Base-by-base conservation (phyloP, 1,140 invertebrate genomes). In the Macrobrachium rosenbergii region DNA sequence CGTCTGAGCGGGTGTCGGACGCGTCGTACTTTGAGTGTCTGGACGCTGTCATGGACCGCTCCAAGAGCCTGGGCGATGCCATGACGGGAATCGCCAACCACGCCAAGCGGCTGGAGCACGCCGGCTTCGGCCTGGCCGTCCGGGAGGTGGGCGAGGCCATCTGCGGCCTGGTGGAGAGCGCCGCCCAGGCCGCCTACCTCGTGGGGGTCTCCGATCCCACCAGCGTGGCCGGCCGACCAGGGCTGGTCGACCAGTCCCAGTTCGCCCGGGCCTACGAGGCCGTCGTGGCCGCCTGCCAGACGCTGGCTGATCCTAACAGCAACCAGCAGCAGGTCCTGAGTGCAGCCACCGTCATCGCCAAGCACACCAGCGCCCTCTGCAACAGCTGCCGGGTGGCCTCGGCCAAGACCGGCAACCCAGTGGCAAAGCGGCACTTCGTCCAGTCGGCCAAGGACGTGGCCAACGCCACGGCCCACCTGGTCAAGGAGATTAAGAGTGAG, bases 371-470 rank as follows among this genome's bases (percentile, higher is more conserved):
- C 88, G 95, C 97, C 17, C 93, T 99, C 17, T 99, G 98, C 92
- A 99, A 98, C 91, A 96, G 98, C 52, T 99, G 98, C 91, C 94
- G 98, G 21, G 93, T 96, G 3, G 98, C 98, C 0, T 99, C 98
- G 16, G 96, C 96, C 77, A 97, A 96, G 92, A 99, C 97, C 5
- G 95, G 94, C 79, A 98, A 99, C 92, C 96, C 98, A 0, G 96
- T 97, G 28, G 97, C 97, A 62, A 99, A 99, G 92, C 93, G 98
- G 87, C 98, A 99, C 91, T 99, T 99, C 92, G 98, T 99, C 21
- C 97, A 99, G 91, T 96, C 97, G 86, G 98, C 98, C 45, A 99
- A 99, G 92, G 97, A 99, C 91, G 98, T 99, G 1, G 99, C 99
- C 23, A 98, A 98, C 92, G 97, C 96, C 7, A 99, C 99, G 5